A percentile compares a stretch with the other conserved stretches of the same genome.
Evolutionary conservation across 1,140 invertebrate species (phyloP).

Genomic region (Drosophila equinoxialis): DNA sequence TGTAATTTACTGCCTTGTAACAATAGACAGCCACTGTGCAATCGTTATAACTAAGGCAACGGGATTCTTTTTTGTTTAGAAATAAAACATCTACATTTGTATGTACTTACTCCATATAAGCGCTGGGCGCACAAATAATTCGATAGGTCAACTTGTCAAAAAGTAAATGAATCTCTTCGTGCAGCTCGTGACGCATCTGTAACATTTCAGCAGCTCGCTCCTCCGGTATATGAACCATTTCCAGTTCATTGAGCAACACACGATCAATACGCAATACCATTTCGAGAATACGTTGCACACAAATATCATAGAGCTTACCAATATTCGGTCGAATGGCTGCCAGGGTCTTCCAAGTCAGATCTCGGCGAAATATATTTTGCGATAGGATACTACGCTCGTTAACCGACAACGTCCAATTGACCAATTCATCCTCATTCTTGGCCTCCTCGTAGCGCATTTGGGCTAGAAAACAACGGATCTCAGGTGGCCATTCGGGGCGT

Average conservation of each 20-base stretch:
- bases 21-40: constrained; percentile 48
- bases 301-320: constrained; percentile 44
- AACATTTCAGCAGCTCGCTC: constrained; percentile 30
- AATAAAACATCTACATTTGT: too few relatives aligned
- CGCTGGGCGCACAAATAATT: constrained; percentile 42
- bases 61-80: too few relatives aligned
- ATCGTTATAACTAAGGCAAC: constrained; percentile 30
- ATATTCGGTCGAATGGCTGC: constrained; percentile 38
- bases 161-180: constrained; percentile 37
- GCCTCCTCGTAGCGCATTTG: constrained; percentile 43
- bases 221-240: constrained; percentile 15
- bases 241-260: constrained; percentile 29
- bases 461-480: constrained; percentile 49
- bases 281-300: constrained; percentile 34
- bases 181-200: constrained; percentile 45
- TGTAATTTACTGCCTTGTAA: constrained; percentile 47
- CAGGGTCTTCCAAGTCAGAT: constrained; percentile 43
- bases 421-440: neutral
- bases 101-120: constrained; percentile 60
- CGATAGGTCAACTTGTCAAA: constrained; percentile 70
- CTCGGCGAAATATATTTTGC: constrained; percentile 28
- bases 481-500: constrained; percentile 43
- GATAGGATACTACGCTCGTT: constrained; percentile 47
- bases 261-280: constrained; percentile 29
- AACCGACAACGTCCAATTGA: constrained; percentile 54